These are phyloP conservation scores for Setophaga petechia DNA, from an alignment of 2,113 vertebrate genomes.

Conservation along the genomic window DNA sequence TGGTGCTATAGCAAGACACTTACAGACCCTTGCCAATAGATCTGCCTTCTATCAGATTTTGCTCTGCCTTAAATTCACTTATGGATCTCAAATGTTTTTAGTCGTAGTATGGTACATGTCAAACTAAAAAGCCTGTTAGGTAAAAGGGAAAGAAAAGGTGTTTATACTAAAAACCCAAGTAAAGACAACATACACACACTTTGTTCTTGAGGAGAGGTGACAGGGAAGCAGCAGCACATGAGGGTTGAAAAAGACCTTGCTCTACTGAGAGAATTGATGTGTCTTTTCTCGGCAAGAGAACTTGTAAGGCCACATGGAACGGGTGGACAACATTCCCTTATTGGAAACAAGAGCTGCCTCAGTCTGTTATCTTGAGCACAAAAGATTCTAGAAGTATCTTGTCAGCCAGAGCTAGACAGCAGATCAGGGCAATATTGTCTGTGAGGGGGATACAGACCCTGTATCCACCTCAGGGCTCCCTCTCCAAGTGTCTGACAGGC, in stretches of 20 bases:
- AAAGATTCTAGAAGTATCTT: neutral
- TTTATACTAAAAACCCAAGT: neutral
- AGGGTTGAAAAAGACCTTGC: neutral
- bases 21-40: neutral
- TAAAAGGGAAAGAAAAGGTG: neutral
- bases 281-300: neutral
- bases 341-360: neutral
- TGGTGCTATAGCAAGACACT: neutral
- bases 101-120: neutral
- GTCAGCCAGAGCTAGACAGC: fast-evolving
- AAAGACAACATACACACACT: neutral
- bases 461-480: neutral
- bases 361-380: neutral
- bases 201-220: neutral
- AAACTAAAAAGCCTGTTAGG: neutral
- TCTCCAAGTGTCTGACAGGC: neutral
- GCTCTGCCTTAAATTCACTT: neutral
- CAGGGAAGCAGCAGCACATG: neutral
- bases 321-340: neutral
- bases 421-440: fast-evolving
- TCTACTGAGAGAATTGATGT: neutral
- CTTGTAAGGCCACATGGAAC: neutral
- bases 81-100: neutral
- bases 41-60: neutral
- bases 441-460: neutral